Evolutionary conservation across 2,888 invertebrate genomes (phyloP), one percentile per base, ranked within the genome.

Genomic region (Cryptus viduatorius): DNA sequence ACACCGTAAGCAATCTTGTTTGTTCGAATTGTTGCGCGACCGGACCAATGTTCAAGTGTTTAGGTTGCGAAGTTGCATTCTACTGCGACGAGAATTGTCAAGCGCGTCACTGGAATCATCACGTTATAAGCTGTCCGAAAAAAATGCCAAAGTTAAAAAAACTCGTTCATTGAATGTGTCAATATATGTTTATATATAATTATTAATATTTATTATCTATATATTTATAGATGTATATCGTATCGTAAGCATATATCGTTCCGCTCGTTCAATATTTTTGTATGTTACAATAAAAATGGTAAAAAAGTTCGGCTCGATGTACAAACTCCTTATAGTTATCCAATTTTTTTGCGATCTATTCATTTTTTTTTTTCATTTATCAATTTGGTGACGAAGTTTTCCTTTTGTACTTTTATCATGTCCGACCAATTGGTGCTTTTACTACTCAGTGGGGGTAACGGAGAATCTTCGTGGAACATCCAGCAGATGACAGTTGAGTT

Each of bases 141-240:
- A 92, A 89, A 77, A 93, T 93, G 93, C 93, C 93, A 44, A 91
- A 90, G 69, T 84, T 93, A 5, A 92, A 92, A 61, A 93, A 93
- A 86, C 89, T 93, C 50, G 83, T 82, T 79, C 81, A 77, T 50
- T 89, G 69, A 88, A 83, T 72, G 69, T 65, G 31, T 31, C 31
- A 14, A 16, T 16, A 16, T 64, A 71, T 71, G 19, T 19, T 53
- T 1, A 8, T 24, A 24, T 3, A 24, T 24, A 50, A 16, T 50
- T 50, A 50, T 50, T 16, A 16, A 50, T 59, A 29, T 59, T 53
- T 53, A n/a, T 29, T 59, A 59, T 59, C 4, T 59, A 29, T 14
- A 59, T 56, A 71, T 31, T 8, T 37, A 44, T 71, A 71, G 4
- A 68, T 44, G 42, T 68, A 44, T 68, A 68, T 68, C 67, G 44